These are phyloP conservation scores for Neoaliturus tenellus DNA, from an alignment of 2,888 invertebrate species.

Conservation along the genomic window DNA sequence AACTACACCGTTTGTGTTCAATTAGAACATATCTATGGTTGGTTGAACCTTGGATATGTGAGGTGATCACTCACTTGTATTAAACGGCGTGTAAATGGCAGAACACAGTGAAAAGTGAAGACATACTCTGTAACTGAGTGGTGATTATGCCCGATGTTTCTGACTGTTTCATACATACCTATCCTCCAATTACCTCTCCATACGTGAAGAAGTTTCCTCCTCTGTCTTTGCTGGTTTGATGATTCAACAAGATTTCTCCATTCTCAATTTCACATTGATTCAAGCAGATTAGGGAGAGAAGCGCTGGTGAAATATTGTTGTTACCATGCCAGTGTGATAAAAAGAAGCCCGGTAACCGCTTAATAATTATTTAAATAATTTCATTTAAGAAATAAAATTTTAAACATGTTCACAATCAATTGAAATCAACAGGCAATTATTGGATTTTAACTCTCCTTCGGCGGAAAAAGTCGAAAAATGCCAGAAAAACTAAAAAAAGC, in stretches of 20 bases:
- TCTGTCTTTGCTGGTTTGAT: not conserved
- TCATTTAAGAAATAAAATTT: no score
- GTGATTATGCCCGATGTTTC: not conserved
- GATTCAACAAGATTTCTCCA: not conserved
- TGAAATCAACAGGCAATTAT: no score
- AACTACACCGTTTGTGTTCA: not conserved
- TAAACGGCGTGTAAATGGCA: conserved; percentile 8
- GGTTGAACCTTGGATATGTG: not conserved
- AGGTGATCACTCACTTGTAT: not conserved
- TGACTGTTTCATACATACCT: not conserved
- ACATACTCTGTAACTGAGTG: not conserved
- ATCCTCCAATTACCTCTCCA: not conserved
- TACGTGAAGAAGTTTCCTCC: not conserved
- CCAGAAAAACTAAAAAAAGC: no score
- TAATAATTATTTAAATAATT: no score
- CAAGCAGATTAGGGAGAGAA: no score
- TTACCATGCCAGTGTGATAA: no score
- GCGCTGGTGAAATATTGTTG: no score
- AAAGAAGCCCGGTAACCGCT: no score
- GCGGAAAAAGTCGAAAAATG: no score
- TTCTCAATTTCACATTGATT: no score
- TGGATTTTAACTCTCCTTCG: no score
- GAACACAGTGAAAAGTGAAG: conserved; percentile 1
- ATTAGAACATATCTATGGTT: not conserved
- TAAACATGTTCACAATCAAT: no score